These are phyloP conservation scores for Aquatica leii DNA, from an alignment of 2,888 invertebrate genomes.

Conservation along the genomic window DNA sequence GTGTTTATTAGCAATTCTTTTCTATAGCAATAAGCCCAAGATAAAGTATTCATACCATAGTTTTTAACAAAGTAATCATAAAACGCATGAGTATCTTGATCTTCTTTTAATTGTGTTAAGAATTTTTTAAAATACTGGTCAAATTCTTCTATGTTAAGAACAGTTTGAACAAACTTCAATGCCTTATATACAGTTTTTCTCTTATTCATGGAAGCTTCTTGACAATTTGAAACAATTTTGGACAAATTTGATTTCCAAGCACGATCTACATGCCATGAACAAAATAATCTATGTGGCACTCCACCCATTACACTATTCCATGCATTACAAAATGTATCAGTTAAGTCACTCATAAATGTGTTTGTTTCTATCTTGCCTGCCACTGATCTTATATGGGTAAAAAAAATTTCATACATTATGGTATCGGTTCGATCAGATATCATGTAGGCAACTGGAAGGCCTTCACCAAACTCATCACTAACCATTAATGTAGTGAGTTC, in stretches of 20 bases:
- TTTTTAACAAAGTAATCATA: not conserved
- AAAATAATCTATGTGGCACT: not conserved
- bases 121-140: not conserved
- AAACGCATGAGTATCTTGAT: not conserved
- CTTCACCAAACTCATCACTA: not conserved
- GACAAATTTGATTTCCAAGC: conserved; percentile 1
- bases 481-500: not conserved
- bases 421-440: not conserved
- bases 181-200: not conserved
- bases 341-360: conserved; percentile 1
- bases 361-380: not conserved
- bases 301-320: not conserved
- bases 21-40: not conserved
- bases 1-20: not conserved
- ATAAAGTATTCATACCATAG: not conserved
- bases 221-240: not conserved
- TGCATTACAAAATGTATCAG: not conserved
- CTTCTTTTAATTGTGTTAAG: not conserved
- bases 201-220: not conserved
- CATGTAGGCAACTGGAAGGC: conserved; percentile 5
- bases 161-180: not conserved
- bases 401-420: not conserved
- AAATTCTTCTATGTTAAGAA: not conserved
- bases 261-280: not conserved
- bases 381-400: not conserved